Base-by-base conservation (phyloP, 2,113 vertebrate species). In the Nansenia antarctica region DNA sequence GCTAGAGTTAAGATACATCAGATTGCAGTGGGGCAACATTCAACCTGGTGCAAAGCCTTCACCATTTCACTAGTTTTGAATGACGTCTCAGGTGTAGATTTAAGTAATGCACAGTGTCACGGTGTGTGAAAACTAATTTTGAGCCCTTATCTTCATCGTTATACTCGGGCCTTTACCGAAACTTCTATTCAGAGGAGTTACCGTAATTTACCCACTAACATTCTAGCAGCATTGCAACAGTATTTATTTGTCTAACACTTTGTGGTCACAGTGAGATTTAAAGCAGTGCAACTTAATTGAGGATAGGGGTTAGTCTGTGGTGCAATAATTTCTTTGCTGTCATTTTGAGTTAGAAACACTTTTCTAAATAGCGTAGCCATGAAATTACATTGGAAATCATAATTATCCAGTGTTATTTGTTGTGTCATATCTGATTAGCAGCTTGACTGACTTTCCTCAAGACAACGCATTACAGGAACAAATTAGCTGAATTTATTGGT, bases 371-470 rank as follows among this genome's bases (percentile, higher is more conserved):
- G 27, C 32, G 7, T 39, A 65, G 77, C 15, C 70, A 68, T 71
- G 67, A 74, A 71, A 39, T 39, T 12, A 15, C 37, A 2, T 39
- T 39, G 37, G 37, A 39, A 39, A 77, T 74, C 30, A 32, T 78
- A 77, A 80, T 80, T 62, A 69, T 57, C 1, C 22, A 18, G 42
- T 52, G 37, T 69, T 70, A 58, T 57, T 53, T 63, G 52, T 55
- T 32, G 35, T 57, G 73, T 67, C 73, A 61, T 70, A 73, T 82
- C 60, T 71, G 67, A 79, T 82, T 71, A 76, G 15, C 20, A 55
- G 52, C 35, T 64, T 65, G 35, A 24, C 45, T 64, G 59, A 60
- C 30, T 67, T 64, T 14, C 37, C 22, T 5, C 18, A 27, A 69
- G 49, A 61, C 29, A 65, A 35, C 11, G 18, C 63, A 35, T 2